Evolutionary conservation across 2,113 vertebrate genomes (phyloP).

Genomic region (Lonchura striata): DNA sequence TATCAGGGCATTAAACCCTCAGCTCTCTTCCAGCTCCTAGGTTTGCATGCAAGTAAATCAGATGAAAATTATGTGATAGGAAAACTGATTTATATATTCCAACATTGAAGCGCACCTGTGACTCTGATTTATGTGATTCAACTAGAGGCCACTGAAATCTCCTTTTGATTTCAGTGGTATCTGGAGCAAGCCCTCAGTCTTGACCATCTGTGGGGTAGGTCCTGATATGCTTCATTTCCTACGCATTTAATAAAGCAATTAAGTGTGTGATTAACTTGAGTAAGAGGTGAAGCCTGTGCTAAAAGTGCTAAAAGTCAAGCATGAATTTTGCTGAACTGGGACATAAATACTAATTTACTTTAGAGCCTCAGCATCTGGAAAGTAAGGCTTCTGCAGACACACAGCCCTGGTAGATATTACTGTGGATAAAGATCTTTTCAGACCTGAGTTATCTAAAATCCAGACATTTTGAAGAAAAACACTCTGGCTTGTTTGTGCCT

Average conservation of each 20-base stretch:
- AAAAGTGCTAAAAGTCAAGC: background rate
- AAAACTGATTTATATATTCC: background rate
- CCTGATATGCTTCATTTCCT: background rate
- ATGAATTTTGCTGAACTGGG: background rate
- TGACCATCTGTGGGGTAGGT: background rate
- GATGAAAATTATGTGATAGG: background rate
- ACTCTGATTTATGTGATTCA: background rate
- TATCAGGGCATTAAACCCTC: slow-evolving; percentile 72
- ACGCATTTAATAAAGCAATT: background rate
- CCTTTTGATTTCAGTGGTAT: background rate
- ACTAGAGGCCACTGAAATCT: background rate
- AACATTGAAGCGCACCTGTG: background rate
- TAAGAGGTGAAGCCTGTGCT: background rate
- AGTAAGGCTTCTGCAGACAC: background rate
- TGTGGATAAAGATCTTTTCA: background rate
- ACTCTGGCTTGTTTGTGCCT: background rate
- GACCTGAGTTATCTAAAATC: background rate
- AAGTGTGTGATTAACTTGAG: background rate
- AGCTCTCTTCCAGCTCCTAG: slow-evolving; percentile 65
- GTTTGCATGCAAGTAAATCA: slow-evolving; percentile 73
- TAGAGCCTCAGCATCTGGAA: background rate
- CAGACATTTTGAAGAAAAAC: background rate
- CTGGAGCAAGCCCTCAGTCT: background rate
- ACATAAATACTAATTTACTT: background rate
- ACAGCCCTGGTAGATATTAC: background rate